Evolutionary conservation across 2,888 invertebrate genomes (phyloP).

Genomic region (Mythimna vitellina): DNA sequence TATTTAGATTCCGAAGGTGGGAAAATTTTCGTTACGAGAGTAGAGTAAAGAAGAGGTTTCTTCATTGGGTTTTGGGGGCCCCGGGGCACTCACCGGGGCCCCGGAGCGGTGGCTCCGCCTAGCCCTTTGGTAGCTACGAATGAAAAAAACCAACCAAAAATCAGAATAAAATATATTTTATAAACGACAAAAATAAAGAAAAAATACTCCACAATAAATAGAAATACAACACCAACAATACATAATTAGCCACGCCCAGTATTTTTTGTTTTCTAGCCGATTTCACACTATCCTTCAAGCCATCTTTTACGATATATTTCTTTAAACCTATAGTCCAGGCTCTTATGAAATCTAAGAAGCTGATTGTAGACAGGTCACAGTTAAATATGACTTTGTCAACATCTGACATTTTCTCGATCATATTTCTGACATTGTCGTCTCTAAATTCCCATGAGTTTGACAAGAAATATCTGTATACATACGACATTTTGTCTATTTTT

Average conservation of each 20-base stretch:
- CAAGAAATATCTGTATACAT: constrained; percentile 47
- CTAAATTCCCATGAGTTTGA: constrained; percentile 55
- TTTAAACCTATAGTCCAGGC: constrained; percentile 51
- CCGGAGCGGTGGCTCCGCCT: no score
- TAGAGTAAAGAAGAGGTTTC: no score
- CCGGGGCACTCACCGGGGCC: no score
- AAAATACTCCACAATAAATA: constrained; percentile 43
- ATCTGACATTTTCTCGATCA: constrained; percentile 38
- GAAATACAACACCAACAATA: constrained; percentile 24
- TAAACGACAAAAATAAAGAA: not conserved
- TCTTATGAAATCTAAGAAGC: constrained; percentile 41
- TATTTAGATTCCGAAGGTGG: no score
- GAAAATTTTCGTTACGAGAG: no score
- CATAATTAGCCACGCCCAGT: constrained; percentile 29
- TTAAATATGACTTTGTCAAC: constrained; percentile 57
- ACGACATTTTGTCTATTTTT: constrained; percentile 47
- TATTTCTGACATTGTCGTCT: constrained; percentile 45
- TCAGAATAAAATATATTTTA: constrained; percentile 29
- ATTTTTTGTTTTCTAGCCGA: constrained; percentile 28
- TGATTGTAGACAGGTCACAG: constrained; percentile 45
- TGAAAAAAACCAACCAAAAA: not conserved
- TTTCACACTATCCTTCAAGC: constrained; percentile 18
- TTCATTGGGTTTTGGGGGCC: no score
- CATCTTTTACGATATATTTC: constrained; percentile 60
- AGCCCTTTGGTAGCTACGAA: not conserved